A percentile compares a stretch with the other conserved stretches of the same genome.
Conservation (phyloP, 2,888 invertebrate species). For the Lordiphosa andalusiaca region DNA sequence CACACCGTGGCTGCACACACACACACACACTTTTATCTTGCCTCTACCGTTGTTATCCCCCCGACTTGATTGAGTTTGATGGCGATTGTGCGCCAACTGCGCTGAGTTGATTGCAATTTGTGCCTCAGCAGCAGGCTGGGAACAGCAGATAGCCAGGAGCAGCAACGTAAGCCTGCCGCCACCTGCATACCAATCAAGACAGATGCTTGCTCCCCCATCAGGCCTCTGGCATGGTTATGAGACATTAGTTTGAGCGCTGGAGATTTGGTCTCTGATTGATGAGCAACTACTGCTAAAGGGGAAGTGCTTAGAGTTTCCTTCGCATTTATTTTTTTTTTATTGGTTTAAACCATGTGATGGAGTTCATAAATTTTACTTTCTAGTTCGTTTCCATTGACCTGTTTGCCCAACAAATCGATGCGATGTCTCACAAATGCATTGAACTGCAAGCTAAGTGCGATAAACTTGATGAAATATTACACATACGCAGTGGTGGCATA, state of each 20-base stretch:
- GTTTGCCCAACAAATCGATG: constrained; percentile 1
- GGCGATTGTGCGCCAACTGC: constrained; percentile 68
- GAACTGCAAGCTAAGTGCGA: constrained; percentile 3
- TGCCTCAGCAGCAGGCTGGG: constrained; percentile 21
- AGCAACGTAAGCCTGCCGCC: constrained; percentile 29
- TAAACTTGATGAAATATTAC: neutral
- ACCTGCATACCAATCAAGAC: constrained; percentile 24
- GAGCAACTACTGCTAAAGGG: constrained; percentile 15
- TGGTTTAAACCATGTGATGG: neutral
- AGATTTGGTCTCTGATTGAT: constrained; percentile 54
- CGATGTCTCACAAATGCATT: constrained; percentile 4
- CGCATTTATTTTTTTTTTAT: neutral
- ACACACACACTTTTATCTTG: constrained; percentile 31
- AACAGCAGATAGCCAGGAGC: constrained; percentile 12
- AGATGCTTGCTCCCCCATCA: constrained; percentile 28
- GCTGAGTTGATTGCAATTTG: constrained; percentile 67
- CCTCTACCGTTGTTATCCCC: constrained; percentile 52
- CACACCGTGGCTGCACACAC: constrained; percentile 9
- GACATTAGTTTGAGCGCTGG: constrained; percentile 56
- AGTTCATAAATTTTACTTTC: constrained; percentile 4
- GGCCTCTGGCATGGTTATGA: constrained; percentile 39
- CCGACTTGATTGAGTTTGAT: constrained; percentile 72
- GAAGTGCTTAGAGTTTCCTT: constrained; percentile 5
- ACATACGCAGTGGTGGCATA: neutral
- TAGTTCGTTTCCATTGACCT: constrained; percentile 12